Evolutionary conservation across 2,113 vertebrate species (phyloP), one percentile per base, ranked within the genome.

Genomic region (Ammodytes dubius): DNA sequence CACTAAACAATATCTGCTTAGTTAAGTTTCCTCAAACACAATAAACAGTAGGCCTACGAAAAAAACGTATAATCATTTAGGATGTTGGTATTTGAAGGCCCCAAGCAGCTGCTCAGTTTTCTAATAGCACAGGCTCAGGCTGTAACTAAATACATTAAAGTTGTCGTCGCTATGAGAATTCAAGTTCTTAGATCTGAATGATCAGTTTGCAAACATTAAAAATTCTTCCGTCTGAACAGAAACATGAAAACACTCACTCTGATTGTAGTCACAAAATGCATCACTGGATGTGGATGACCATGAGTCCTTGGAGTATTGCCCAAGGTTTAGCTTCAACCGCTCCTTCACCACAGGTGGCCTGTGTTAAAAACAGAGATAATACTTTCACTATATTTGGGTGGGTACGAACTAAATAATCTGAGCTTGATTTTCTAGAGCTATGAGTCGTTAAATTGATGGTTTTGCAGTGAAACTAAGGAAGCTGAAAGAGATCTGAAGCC

Each of bases 211-310:
- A 47, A 45, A 12, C 57, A 53, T 27, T 40, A 46, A 70, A 54
- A 56, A 6, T 7, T 10, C 2, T 53, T 3, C 6, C 42, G 10
- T 43, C 17, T 35, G 37, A 49, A 39, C 15, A 56, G 5, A 3
- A 42, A 75, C 19, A 45, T 9, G 9, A 52, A 81, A 79, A 59
- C 7, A 13, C 79, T 67, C 40, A 88, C 91, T 57, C 17, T 37
- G 14, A 8, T 72, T 87, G 13, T n/a, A 12, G 6, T 27, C 7
- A 61, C 52, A 7, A 68, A 86, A 90, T 3, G 68, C 39, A 5
- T 92, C 82, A 74, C 43, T 88, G 64, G 71, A 71, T 6, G 79
- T 81, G 7, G 73, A 80, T 4, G 14, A 66, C 90, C 84, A 89
- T 0, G 42, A 63, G 15, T 81, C 3, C 8, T 84, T 10, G 9